Evolutionary conservation across 2,113 vertebrate genomes (phyloP).

Genomic region (Carlito syrichta): DNA sequence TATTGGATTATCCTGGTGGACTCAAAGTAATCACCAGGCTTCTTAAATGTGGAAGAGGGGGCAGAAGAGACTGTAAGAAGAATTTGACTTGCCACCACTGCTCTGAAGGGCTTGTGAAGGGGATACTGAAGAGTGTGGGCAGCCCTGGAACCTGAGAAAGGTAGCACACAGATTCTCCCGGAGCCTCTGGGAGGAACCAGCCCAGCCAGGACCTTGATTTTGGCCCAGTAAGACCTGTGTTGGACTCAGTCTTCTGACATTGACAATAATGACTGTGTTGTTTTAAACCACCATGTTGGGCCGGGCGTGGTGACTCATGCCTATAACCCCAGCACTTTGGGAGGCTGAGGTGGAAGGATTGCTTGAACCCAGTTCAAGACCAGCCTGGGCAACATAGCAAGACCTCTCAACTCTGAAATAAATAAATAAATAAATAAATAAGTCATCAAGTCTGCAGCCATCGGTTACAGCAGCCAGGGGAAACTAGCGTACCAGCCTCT

Average conservation of each 20-base stretch:
- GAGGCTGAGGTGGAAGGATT: too few relatives aligned
- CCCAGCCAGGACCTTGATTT: fast-evolving
- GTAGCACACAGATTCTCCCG: fast-evolving
- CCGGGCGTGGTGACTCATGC: too few relatives aligned
- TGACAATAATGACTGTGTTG: fast-evolving
- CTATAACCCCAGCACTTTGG: too few relatives aligned
- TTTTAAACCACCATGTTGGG: background rate
- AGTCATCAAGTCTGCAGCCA: fast-evolving
- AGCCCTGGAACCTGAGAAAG: background rate
- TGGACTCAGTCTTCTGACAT: background rate
- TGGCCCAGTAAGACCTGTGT: fast-evolving
- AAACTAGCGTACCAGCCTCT: fast-evolving
- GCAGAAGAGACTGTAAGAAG: background rate
- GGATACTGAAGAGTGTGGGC: fast-evolving
- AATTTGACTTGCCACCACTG: fast-evolving
- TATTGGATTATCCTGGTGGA: background rate
- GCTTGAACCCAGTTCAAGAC: too few relatives aligned
- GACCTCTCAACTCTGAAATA: too few relatives aligned
- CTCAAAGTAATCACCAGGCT: background rate
- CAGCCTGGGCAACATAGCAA: too few relatives aligned
- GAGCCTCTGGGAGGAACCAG: background rate
- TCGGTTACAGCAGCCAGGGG: background rate
- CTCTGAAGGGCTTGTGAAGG: too few relatives aligned
- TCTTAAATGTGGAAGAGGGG: too few relatives aligned
- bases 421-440: too few relatives aligned